Percentiles rank a stretch among this genome's conserved stretches.
Evolutionary conservation across 2,113 vertebrate species (phyloP).

Genomic region (Onychostruthus taczanowskii): DNA sequence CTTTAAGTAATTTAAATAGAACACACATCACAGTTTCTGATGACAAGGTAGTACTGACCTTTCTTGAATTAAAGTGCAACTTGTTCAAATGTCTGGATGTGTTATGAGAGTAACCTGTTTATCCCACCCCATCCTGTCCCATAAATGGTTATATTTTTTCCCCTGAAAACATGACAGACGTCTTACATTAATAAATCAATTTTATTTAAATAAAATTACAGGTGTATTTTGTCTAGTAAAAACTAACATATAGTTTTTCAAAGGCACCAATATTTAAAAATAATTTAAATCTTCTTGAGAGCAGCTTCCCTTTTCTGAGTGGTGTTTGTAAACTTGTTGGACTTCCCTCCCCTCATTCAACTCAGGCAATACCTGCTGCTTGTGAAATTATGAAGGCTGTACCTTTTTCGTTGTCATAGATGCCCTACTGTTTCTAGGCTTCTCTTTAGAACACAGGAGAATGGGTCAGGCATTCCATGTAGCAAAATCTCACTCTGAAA

Average conservation of each 20-base stretch:
- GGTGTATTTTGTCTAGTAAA: neutral
- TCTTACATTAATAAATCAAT: slow-evolving; percentile 16
- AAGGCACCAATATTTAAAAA: slow-evolving; percentile 32
- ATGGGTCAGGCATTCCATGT: fast-evolving
- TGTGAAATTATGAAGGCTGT: neutral
- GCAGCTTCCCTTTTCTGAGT: slow-evolving; percentile 7
- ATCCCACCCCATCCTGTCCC: neutral
- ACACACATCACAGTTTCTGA: neutral
- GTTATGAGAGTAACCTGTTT: neutral
- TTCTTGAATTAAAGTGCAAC: neutral
- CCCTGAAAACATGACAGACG: neutral
- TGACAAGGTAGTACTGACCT: neutral
- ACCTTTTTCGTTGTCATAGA: neutral
- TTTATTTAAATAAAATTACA: slow-evolving; percentile 68
- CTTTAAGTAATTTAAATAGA: neutral
- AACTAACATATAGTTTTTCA: neutral
- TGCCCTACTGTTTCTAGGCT: neutral
- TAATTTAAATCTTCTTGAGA: slow-evolving; percentile 50
- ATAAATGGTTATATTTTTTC: neutral
- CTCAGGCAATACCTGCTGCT: neutral
- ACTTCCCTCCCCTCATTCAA: neutral
- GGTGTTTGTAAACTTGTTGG: slow-evolving; percentile 2
- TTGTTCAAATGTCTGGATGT: neutral
- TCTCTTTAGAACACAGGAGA: neutral
- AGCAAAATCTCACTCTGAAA: neutral